Conservation (phyloP, 2,113 vertebrate species). For the Pangasianodon gigas region DNA sequence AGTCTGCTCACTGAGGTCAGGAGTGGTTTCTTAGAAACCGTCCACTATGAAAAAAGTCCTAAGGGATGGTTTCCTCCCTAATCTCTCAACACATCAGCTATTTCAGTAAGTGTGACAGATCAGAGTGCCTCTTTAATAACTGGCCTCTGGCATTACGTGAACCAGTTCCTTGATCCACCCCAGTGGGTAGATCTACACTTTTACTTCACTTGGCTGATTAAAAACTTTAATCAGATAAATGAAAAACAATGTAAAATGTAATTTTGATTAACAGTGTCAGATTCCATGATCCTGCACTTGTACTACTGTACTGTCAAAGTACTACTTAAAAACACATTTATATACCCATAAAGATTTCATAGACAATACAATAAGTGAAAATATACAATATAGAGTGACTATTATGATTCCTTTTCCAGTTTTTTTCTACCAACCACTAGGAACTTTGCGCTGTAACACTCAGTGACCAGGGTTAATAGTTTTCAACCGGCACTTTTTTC, state of each 20-base stretch:
- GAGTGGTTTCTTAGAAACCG: neutral
- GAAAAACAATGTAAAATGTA: neutral
- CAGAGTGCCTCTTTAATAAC: slow-evolving; percentile 1
- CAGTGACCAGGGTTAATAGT: neutral
- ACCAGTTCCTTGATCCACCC: neutral
- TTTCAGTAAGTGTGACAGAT: slow-evolving; percentile 17
- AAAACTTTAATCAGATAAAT: neutral
- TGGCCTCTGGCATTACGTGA: slow-evolving; percentile 14
- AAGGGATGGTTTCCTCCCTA: slow-evolving; percentile 26
- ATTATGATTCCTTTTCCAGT: neutral
- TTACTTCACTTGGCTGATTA: neutral
- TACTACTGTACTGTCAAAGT: neutral
- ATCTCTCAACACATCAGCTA: slow-evolving; percentile 24
- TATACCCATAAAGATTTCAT: neutral
- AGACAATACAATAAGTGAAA: neutral
- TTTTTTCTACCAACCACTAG: neutral
- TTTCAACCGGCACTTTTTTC: neutral
- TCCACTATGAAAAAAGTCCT: neutral
- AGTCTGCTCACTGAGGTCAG: neutral
- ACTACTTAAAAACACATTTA: neutral
- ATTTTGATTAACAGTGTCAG: neutral
- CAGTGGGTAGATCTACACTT: neutral
- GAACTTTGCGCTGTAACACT: neutral
- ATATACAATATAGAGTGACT: neutral
- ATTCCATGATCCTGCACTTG: neutral